These are phyloP conservation scores for Bursaphelenchus okinawaensis DNA, from an alignment of 2,888 invertebrate species.

Conservation along the genomic window DNA sequence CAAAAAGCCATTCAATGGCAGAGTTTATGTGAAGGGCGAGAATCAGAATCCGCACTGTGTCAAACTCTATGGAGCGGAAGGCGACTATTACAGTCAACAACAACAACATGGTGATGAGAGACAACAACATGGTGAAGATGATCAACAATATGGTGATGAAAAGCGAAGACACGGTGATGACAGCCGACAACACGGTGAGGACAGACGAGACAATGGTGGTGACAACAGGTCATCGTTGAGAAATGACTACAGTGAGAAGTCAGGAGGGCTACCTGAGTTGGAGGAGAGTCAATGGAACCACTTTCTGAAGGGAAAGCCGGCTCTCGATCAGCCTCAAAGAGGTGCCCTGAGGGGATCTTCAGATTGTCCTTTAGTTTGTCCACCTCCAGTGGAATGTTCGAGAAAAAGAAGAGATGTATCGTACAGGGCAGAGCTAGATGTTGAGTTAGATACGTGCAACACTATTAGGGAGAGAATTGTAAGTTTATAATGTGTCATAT, in stretches of 20 bases:
- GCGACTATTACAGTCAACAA: constrained; percentile 12
- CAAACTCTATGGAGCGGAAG: constrained; percentile 19
- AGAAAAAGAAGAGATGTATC: background rate
- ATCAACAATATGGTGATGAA: background rate
- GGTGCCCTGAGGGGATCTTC: background rate
- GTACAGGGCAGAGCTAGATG: constrained; percentile 41
- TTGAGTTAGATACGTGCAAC: constrained; percentile 50
- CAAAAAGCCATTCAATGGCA: constrained; percentile 40
- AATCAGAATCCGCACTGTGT: constrained; percentile 40
- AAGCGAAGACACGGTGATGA: constrained; percentile 1
- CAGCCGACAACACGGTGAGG: background rate
- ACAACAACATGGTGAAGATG: background rate
- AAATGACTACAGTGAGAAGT: background rate
- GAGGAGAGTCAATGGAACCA: constrained; percentile 5
- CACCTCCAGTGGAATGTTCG: constrained; percentile 25
- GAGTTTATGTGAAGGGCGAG: constrained; percentile 52
- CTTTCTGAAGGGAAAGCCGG: background rate
- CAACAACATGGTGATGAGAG: background rate
- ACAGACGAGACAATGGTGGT: constrained; percentile 9
- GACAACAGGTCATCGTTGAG: too few relatives aligned
- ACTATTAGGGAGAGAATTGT: constrained; percentile 50
- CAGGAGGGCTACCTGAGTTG: background rate
- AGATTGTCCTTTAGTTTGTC: constrained; percentile 36
- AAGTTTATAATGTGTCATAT: too few relatives aligned
- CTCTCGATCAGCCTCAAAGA: constrained; percentile 13